phyloP scores from a whole-genome alignment of 2,888 invertebrate species.

The Didymodactylos carnosus region DNA sequence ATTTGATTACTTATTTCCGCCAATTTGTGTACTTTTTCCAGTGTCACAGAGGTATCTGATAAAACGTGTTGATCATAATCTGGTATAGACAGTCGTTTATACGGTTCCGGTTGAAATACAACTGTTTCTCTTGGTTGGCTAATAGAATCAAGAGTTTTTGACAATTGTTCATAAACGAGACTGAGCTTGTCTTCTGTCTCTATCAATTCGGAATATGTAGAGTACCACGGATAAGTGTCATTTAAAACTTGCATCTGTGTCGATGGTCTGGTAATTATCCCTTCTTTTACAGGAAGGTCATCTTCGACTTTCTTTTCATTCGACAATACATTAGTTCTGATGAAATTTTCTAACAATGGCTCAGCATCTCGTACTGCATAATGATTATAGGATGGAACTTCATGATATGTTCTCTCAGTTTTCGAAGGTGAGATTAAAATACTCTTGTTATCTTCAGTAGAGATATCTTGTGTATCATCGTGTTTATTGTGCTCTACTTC shows the following conservation, averaged over 20 bases:
- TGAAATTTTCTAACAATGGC: too few species aligned
- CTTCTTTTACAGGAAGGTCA: too few species aligned
- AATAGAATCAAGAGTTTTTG: not conserved
- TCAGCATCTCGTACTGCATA: too few species aligned
- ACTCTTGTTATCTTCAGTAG: too few species aligned
- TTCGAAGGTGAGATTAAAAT: too few species aligned
- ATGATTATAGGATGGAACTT: too few species aligned
- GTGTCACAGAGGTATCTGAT: not conserved
- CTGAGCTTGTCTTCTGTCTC: not conserved
- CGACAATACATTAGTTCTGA: too few species aligned
- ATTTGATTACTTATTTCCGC: not conserved
- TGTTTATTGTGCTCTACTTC: too few species aligned
- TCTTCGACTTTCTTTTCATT: too few species aligned
- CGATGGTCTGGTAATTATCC: not conserved
- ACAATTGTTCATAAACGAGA: not conserved
- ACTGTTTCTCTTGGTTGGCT: not conserved
- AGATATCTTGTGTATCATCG: too few species aligned
- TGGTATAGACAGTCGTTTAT: not conserved
- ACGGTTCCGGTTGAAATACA: not conserved
- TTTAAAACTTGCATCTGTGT: not conserved
- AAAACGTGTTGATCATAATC: not conserved
- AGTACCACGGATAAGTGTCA: not conserved
- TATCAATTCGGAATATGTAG: not conserved
- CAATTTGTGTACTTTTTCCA: not conserved
- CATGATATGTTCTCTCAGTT: too few species aligned